A percentile compares a stretch with the other conserved stretches of the same genome.
These are phyloP conservation scores for Neodiprion fabricii DNA, from an alignment of 1,140 invertebrate genomes.

Conservation along the genomic window DNA sequence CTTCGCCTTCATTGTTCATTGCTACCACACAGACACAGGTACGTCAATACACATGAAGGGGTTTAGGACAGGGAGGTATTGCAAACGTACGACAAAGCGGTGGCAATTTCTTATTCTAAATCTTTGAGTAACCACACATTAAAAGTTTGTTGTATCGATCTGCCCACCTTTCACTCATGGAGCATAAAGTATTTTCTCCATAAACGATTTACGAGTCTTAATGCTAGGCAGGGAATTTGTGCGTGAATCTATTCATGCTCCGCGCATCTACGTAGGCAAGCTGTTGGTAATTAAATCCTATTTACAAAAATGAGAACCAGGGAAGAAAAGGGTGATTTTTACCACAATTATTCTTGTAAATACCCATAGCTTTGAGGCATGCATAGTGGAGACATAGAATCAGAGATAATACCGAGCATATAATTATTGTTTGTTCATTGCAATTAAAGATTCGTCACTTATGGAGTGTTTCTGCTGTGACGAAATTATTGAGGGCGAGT, in stretches of 20 bases:
- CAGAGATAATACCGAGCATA: too few relatives aligned
- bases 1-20: constrained; percentile 70
- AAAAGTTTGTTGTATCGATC: not conserved
- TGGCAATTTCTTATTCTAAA: constrained; percentile 3
- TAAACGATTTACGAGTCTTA: not conserved
- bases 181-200: not conserved
- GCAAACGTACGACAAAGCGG: not conserved
- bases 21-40: constrained; percentile 36
- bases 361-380: too few relatives aligned
- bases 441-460: too few relatives aligned
- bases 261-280: not conserved
- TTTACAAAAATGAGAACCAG: not conserved
- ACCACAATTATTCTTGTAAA: too few relatives aligned
- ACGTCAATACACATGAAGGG: constrained; percentile 13
- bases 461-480: too few relatives aligned
- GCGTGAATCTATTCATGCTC: not conserved
- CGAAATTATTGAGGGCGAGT: too few relatives aligned
- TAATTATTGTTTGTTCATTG: too few relatives aligned
- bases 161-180: not conserved
- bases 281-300: not conserved
- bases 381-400: too few relatives aligned
- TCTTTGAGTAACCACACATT: constrained; percentile 10
- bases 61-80: constrained; percentile 3
- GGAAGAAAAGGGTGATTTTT: too few relatives aligned
- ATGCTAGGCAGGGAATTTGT: too few relatives aligned